Evolutionary conservation across 2,888 invertebrate genomes (phyloP).

Genomic region (Aleiodes leptofemur): DNA sequence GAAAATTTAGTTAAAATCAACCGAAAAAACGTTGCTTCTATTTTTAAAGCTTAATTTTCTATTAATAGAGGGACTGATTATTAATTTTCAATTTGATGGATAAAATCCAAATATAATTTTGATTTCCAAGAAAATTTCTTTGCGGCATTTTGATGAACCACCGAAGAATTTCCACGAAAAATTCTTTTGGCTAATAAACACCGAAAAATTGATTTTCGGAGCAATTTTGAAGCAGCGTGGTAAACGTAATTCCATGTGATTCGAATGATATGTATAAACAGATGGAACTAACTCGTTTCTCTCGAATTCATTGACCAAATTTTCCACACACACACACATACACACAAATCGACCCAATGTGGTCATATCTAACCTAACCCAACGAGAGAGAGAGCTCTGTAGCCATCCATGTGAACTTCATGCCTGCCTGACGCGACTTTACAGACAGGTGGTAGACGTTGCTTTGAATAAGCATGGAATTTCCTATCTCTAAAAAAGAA

Average conservation of each 20-base stretch:
- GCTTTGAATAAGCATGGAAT: not conserved
- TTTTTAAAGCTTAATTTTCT: too few relatives aligned
- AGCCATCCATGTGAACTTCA: constrained; percentile 26
- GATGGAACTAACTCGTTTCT: constrained; percentile 3
- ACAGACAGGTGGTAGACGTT: constrained; percentile 31
- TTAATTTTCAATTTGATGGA: too few relatives aligned
- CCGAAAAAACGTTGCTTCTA: too few relatives aligned
- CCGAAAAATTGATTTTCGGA: not conserved
- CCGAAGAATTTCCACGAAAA: too few relatives aligned
- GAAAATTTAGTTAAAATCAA: too few relatives aligned
- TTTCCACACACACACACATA: constrained; percentile 12
- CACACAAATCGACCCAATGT: not conserved
- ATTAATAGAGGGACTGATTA: too few relatives aligned
- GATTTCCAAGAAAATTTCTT: too few relatives aligned
- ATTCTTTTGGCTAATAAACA: not conserved
- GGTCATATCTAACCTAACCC: constrained; percentile 24
- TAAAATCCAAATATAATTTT: too few relatives aligned
- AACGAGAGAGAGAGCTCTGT: not conserved
- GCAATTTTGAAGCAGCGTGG: not conserved
- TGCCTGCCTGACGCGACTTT: constrained; percentile 1
- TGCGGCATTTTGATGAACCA: too few relatives aligned
- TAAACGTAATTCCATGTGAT: not conserved
- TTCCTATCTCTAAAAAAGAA: not conserved
- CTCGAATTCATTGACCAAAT: constrained; percentile 15
- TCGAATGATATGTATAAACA: not conserved